Evolutionary conservation across 1,140 invertebrate genomes (phyloP).

Genomic region (Paracyclopina nana): DNA sequence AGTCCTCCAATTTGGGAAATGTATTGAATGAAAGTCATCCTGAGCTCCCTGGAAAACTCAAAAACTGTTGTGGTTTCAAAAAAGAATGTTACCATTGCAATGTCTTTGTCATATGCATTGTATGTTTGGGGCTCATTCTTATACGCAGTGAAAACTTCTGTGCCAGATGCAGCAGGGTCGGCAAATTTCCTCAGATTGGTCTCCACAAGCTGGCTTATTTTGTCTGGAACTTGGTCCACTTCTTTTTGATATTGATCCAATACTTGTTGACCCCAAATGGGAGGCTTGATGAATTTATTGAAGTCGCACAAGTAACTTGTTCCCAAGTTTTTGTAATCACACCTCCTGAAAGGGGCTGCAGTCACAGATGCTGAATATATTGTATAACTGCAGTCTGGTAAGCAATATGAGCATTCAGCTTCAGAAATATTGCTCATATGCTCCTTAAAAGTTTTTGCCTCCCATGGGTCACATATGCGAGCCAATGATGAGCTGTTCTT

Average conservation of each 20-base stretch:
- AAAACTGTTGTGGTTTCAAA: constrained; percentile 3
- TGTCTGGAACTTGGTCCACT: too few species aligned
- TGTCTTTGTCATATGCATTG: constrained; percentile 6
- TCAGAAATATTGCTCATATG: neutral
- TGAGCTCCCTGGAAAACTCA: neutral
- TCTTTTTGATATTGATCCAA: neutral
- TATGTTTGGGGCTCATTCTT: too few species aligned
- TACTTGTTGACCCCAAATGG: neutral
- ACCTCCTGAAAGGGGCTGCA: neutral
- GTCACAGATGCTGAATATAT: neutral
- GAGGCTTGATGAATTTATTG: neutral
- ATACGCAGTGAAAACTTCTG: too few species aligned
- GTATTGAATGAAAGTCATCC: constrained; percentile 1
- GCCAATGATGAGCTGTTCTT: too few species aligned
- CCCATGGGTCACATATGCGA: constrained; percentile 1
- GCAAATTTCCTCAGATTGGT: too few species aligned
- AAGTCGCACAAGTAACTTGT: neutral
- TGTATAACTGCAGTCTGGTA: neutral
- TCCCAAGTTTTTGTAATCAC: neutral
- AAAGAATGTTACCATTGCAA: constrained; percentile 6
- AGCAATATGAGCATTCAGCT: neutral
- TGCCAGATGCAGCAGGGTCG: too few species aligned
- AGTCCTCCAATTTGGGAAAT: constrained; percentile 10
- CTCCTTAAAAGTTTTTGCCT: neutral
- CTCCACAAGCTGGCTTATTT: too few species aligned